Evolutionary conservation across 2,888 invertebrate genomes (phyloP), one percentile per base, ranked within the genome.

Genomic region (Gerris lacustris): DNA sequence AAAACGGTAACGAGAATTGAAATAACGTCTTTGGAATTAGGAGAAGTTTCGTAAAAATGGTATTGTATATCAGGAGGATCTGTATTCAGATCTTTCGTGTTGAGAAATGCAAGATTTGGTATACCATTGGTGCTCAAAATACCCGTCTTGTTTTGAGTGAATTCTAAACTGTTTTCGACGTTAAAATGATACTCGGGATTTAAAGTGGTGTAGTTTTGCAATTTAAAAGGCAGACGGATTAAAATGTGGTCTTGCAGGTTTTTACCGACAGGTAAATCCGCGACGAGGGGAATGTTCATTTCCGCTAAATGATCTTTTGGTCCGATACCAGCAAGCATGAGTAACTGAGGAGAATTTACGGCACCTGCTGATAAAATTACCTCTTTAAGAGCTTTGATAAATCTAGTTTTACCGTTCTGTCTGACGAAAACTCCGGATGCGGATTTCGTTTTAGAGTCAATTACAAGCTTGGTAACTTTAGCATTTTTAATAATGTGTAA

Each of bases 401-500:
- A 82, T 72, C 81, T 82, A 72, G 80, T 80, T 67, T 78, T 81
- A 4, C 82, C 83, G 18, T 81, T 78, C 78, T 85, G 85, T 67
- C 82, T 80, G 75, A 86, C 82, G 77, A 85, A 83, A 5, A 88
- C 83, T 0, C 88, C 88, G 62, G 82, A 81, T 0, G 86, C 85
- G 77, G 78, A 81, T 47, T 72, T 76, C 5, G 69, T 74, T 6
- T 68, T 47, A 5, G 74, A 69, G 17, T 77, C 72, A 6, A 78
- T 73, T 4, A 78, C 67, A 0, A 78, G 64, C 67, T 75, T 77
- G 0, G 0, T 89, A 86, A 79, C 76, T 74, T 91, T 90, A 0
- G 93, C 85, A 76, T 91, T 84, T 86, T 92, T 90, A 0, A 92
- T 88, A 11, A 95, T 86, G 78, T 95, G 91, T 0, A 95, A 82